Evolutionary conservation across 2,797 vertebrate genomes (phyloP), one percentile per base, ranked within the genome.

Genomic region (Acanthornis magna): DNA sequence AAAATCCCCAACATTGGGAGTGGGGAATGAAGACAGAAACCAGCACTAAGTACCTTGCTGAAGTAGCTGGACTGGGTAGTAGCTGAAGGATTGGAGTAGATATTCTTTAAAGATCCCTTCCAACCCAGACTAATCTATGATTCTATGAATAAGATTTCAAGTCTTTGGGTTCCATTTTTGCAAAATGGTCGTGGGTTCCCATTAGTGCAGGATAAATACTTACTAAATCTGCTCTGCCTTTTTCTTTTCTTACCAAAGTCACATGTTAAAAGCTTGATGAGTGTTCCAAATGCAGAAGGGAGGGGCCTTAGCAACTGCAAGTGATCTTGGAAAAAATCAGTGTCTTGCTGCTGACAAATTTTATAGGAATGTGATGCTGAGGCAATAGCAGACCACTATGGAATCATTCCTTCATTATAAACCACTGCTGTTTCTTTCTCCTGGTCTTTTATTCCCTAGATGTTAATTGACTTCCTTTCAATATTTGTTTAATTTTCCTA

Each of bases 1-100:
- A 55, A 57, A 43, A 16, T 3, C 2, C 11, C 27, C 12, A 48
- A 0, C 22, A 34, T 1, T 71, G 13, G 7, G 9, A 42, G 3
- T n/a, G 13, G 4, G 4, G 3, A 53, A 45, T 54, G 29, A 61
- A 88, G 40, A 14, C 0, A 2, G 11, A 65, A 72, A 30, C 0
- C 16, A 54, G 10, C 30, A 40, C 11, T 55, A n/a, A 54, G 20
- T 38, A 21, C 5, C 7, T 60, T 23, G 5, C 19, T 63, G 53
- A 70, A 71, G 32, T 10, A 32, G 5, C 2, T n/a, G n/a, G 23
- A 29, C 45, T 29, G n/a, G 9, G 16, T 80, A 27, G 20, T 47
- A 85, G 62, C 11, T 67, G 53, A 51, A 78, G 11, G 16, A 13
- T 48, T 80, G 34, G 34, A 47, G 20, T 70, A 62, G 23, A 17